Percentiles rank a stretch among this genome's conserved stretches.
phyloP scores from a whole-genome alignment of 2,113 vertebrate genomes.

The Chauna torquata region DNA sequence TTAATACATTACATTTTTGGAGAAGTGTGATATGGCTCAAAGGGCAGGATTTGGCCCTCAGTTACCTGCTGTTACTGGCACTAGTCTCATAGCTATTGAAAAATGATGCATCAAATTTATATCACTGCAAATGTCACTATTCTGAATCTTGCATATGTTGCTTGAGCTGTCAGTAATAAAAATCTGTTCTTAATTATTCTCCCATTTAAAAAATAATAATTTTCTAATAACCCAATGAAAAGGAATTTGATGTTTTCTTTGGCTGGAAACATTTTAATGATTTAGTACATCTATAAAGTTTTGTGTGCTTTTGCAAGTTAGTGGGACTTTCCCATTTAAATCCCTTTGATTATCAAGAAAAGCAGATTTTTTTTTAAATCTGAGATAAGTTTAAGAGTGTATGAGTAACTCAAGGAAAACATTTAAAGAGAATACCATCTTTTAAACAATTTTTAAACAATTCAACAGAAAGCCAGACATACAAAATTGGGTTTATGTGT shows the following conservation, averaged over 20 bases:
- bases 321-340: not conserved
- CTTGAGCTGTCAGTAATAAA: constrained; percentile 49
- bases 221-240: not conserved
- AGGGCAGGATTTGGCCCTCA: constrained; percentile 14
- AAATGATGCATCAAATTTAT: constrained; percentile 44
- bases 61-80: constrained; percentile 33
- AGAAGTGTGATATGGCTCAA: not conserved
- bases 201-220: constrained; percentile 4
- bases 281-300: not conserved
- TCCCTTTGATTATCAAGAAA: not conserved
- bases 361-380: constrained; percentile 1
- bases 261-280: not conserved
- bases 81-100: constrained; percentile 2
- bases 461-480: not conserved
- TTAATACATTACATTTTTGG: not conserved
- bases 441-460: not conserved
- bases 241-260: constrained; percentile 22
- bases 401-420: not conserved
- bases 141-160: constrained; percentile 39
- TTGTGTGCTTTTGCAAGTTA: constrained; percentile 3
- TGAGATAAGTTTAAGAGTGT: not conserved
- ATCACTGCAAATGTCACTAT: constrained; percentile 40
- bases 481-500: not conserved
- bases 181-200: constrained; percentile 56
- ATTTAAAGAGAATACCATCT: not conserved